Percentiles rank a stretch among this genome's conserved stretches.
Conservation (phyloP, 2,113 vertebrate species). For the Trachemys scripta region DNA sequence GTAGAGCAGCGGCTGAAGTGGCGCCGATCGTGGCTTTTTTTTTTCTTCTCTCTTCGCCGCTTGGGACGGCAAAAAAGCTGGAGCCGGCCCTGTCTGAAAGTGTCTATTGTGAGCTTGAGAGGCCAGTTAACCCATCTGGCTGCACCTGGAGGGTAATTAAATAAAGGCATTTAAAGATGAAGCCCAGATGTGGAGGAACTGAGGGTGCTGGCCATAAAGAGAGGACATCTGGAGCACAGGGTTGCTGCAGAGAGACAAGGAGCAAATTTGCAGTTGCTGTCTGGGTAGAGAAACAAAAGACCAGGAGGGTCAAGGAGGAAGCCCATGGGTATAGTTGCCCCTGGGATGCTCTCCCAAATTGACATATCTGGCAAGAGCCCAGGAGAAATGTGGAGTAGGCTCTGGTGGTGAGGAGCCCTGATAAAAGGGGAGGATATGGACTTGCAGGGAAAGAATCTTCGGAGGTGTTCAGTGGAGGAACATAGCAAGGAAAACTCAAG, state of each 20-base stretch:
- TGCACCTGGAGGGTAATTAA: background rate
- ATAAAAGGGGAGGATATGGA: background rate
- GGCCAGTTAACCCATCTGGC: background rate
- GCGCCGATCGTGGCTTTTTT: no score
- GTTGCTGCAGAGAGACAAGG: background rate
- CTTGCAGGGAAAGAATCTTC: background rate
- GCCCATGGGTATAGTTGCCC: background rate
- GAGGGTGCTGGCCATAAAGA: background rate
- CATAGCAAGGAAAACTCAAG: background rate
- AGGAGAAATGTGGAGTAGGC: background rate
- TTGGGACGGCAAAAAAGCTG: no score
- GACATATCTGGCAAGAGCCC: background rate
- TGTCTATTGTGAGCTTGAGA: background rate
- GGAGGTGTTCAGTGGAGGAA: background rate
- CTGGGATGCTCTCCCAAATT: background rate
- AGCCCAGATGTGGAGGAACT: background rate
- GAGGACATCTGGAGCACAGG: background rate
- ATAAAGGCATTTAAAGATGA: background rate
- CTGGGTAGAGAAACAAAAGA: background rate
- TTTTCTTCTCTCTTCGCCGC: no score
- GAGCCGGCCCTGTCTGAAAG: background rate
- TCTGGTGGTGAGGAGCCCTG: no score
- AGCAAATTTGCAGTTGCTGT: background rate
- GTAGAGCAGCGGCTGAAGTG: no score
- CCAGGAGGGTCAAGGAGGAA: background rate